Percentiles rank a stretch among this genome's conserved stretches.
phyloP scores from a whole-genome alignment of 64 coral and sea anemone species.

The Trachythela sp. region DNA sequence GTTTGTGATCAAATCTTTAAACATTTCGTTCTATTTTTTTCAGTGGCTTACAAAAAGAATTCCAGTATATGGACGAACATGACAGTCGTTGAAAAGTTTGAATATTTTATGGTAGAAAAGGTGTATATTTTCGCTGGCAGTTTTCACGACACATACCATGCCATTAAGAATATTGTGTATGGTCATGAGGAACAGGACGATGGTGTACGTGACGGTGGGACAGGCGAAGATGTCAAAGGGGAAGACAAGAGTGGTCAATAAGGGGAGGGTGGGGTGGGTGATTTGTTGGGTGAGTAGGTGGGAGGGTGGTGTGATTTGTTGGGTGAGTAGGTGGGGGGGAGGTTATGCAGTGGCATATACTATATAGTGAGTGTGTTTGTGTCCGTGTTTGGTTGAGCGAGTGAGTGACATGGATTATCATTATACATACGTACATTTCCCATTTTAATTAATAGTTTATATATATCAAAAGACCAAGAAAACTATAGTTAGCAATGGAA shows the following conservation, averaged over 20 bases:
- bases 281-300: too few relatives aligned
- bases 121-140: conserved; percentile 32
- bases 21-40: neutral
- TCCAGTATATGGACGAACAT: conserved; percentile 34
- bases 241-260: neutral
- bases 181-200: neutral
- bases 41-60: conserved; percentile 35
- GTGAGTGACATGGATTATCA: too few relatives aligned
- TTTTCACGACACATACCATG: conserved; percentile 32
- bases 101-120: conserved; percentile 27
- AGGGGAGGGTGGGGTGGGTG: neutral
- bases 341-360: too few relatives aligned
- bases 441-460: too few relatives aligned
- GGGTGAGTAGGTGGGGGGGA: too few relatives aligned
- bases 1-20: neutral
- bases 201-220: neutral
- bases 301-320: too few relatives aligned
- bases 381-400: too few relatives aligned
- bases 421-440: too few relatives aligned
- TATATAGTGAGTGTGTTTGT: too few relatives aligned
- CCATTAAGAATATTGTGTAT: neutral
- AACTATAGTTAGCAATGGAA: neutral
- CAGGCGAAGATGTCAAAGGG: neutral
- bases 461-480: too few relatives aligned
- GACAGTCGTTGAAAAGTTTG: conserved; percentile 31